phyloP scores from a whole-genome alignment of 35 echinoderm and acorn worm genomes.

The Eucidaris tribuloides region DNA sequence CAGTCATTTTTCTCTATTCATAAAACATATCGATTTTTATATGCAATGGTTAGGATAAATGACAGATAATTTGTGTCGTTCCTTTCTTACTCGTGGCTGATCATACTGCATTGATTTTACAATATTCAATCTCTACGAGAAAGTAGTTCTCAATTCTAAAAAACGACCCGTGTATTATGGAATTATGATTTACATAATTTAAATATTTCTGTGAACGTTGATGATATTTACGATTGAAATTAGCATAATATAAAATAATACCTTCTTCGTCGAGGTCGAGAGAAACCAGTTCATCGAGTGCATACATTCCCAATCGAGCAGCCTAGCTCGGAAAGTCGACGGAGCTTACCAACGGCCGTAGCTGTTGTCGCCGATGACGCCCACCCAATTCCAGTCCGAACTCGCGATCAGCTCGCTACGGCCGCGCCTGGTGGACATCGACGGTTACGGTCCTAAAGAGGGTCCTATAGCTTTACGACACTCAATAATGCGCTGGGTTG shows the following conservation, averaged over 20 bases:
- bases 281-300: constrained; percentile 27
- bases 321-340: constrained; percentile 40
- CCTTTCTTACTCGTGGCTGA: no score
- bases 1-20: no score
- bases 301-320: constrained; percentile 32
- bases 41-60: no score
- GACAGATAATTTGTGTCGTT: no score
- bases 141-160: no score
- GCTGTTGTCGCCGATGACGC: constrained; percentile 53
- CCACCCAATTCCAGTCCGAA: constrained; percentile 74
- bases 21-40: no score
- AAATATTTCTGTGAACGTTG: no score
- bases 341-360: constrained; percentile 40
- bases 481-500: constrained; percentile 65
- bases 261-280: constrained; percentile 38
- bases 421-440: constrained; percentile 53
- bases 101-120: no score
- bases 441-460: constrained; percentile 69
- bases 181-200: no score
- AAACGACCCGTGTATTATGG: no score
- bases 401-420: constrained; percentile 52
- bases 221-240: no score
- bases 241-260: not conserved
- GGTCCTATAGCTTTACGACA: constrained; percentile 45
- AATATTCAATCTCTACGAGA: no score